phyloP scores from a whole-genome alignment of 2,888 invertebrate species.

The Scrobipalpa costella region DNA sequence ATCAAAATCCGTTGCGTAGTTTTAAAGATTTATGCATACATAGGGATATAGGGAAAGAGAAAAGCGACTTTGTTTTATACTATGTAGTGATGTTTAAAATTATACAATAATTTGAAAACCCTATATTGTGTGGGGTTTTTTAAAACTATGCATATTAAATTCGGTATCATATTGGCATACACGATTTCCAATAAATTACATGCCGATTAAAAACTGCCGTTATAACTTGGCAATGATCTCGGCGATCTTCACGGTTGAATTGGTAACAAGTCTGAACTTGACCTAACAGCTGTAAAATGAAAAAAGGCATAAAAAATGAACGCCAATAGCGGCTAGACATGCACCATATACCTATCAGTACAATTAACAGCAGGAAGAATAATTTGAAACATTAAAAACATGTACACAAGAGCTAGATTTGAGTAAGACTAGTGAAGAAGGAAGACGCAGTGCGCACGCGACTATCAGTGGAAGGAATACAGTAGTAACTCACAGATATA shows the following conservation, averaged over 20 bases:
- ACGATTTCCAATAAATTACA: too few relatives aligned
- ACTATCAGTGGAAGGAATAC: conserved; percentile 35
- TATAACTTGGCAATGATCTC: conserved; percentile 26
- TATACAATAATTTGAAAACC: too few relatives aligned
- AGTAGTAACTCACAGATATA: conserved; percentile 38
- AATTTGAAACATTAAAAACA: background rate
- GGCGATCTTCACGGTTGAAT: conserved; percentile 42
- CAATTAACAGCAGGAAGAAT: background rate
- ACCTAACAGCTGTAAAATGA: conserved; percentile 42
- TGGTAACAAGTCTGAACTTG: conserved; percentile 55
- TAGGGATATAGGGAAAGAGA: too few relatives aligned
- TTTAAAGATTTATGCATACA: too few relatives aligned
- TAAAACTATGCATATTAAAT: too few relatives aligned
- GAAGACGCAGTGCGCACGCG: conserved; percentile 49
- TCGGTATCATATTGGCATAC: too few relatives aligned
- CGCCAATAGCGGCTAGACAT: conserved; percentile 41
- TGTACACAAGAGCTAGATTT: conserved; percentile 31
- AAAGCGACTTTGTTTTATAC: too few relatives aligned
- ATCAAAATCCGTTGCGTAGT: too few relatives aligned
- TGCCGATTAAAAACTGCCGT: background rate
- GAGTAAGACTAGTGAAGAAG: conserved; percentile 18
- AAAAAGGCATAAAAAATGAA: conserved; percentile 33
- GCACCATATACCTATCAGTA: conserved; percentile 28
- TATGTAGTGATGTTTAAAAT: too few relatives aligned
- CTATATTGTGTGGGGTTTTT: too few relatives aligned